Percentiles rank a stretch among this genome's conserved stretches.
Evolutionary conservation across 2,797 vertebrate genomes (phyloP).

Genomic region (Bovichtus diacanthus): DNA sequence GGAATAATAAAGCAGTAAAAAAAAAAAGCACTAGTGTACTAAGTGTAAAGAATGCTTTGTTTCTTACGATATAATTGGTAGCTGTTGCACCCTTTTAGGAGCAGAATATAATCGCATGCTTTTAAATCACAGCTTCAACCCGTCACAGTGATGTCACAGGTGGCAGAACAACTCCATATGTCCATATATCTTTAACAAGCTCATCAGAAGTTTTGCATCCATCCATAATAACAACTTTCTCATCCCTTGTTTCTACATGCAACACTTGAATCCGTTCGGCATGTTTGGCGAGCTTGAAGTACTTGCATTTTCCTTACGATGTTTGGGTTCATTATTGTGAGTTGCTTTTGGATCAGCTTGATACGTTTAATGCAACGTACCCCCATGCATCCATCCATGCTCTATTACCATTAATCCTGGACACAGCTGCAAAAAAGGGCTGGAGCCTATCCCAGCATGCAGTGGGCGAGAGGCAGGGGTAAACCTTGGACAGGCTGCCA

Average conservation of each 20-base stretch:
- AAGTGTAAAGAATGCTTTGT: neutral
- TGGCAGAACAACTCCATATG: constrained; percentile 16
- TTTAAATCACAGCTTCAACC: constrained; percentile 31
- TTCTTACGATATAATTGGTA: neutral
- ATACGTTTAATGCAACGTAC: neutral
- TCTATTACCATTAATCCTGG: neutral
- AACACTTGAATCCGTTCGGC: neutral
- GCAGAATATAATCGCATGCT: constrained; percentile 11
- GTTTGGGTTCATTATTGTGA: neutral
- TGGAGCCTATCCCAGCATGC: constrained; percentile 21
- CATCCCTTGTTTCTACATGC: constrained; percentile 1
- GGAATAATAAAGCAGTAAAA: neutral
- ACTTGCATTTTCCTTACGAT: too few relatives aligned
- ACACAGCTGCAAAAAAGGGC: neutral
- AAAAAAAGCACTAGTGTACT: neutral
- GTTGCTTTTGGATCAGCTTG: neutral
- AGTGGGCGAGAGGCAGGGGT: constrained; percentile 9
- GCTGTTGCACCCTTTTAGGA: neutral
- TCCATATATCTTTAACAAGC: neutral
- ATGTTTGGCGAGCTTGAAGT: too few relatives aligned
- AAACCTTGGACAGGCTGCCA: neutral
- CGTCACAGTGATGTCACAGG: neutral
- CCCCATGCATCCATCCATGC: neutral
- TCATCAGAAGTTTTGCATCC: constrained; percentile 8
- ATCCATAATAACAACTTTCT: neutral